Evolutionary conservation across 1,140 invertebrate species (phyloP).

Genomic region (Drosophila mojavensis): DNA sequence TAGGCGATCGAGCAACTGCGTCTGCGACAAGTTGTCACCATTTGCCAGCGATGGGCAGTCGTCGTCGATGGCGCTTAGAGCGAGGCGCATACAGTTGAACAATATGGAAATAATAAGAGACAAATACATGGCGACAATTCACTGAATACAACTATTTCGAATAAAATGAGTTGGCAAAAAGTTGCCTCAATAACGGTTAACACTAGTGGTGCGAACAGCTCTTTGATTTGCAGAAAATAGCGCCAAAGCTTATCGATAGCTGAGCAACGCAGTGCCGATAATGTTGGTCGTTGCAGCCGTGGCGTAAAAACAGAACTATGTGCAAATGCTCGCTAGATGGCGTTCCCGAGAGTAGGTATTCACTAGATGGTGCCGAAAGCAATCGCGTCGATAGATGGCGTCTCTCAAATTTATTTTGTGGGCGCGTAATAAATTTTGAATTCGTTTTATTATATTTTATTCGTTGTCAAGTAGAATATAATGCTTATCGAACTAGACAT

Average conservation of each 20-base stretch:
- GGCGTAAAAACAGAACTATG: background rate
- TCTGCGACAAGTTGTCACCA: constrained; percentile 87
- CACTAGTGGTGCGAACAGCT: background rate
- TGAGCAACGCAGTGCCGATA: background rate
- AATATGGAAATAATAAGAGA: constrained; percentile 50
- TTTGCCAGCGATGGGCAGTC: constrained; percentile 86
- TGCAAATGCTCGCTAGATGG: background rate
- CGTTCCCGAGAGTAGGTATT: background rate
- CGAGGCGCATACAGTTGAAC: constrained; percentile 40
- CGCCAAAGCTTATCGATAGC: constrained; percentile 6
- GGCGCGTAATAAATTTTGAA: too few relatives aligned
- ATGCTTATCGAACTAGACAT: too few relatives aligned
- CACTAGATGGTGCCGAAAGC: background rate
- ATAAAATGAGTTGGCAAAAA: constrained; percentile 3
- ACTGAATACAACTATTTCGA: background rate
- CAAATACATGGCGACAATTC: constrained; percentile 37
- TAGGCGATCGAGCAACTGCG: constrained; percentile 88
- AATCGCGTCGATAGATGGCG: background rate
- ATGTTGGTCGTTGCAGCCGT: background rate
- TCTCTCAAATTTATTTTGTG: too few relatives aligned
- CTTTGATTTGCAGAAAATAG: background rate
- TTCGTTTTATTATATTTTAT: too few relatives aligned
- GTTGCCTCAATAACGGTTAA: constrained; percentile 7
- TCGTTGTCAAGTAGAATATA: too few relatives aligned
- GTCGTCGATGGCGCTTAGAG: constrained; percentile 10